Percentiles rank a stretch among this genome's conserved stretches.
phyloP scores from a whole-genome alignment of 2,797 vertebrate species.

The Premnoplex brunnescens region DNA sequence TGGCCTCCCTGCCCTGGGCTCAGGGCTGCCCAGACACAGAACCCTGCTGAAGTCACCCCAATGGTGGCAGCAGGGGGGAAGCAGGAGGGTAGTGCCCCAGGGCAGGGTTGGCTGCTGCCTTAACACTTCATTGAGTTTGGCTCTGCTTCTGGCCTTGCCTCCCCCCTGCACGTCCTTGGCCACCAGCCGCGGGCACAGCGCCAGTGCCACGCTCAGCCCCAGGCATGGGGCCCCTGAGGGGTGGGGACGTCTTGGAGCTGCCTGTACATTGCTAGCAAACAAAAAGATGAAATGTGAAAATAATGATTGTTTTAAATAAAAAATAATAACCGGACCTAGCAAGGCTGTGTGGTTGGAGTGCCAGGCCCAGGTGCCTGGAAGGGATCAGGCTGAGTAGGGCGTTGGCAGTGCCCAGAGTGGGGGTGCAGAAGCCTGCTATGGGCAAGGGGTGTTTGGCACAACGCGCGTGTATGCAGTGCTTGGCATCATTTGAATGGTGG shows the following conservation, averaged over 20 bases:
- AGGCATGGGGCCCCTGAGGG: background rate
- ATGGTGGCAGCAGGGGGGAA: background rate
- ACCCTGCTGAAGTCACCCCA: background rate
- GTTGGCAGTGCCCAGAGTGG: too few relatives aligned
- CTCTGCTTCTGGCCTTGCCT: background rate
- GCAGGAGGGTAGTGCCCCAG: rapidly evolving
- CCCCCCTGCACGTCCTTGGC: background rate
- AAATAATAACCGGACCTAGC: conserved; percentile 2
- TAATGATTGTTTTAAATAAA: conserved; percentile 70
- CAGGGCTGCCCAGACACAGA: background rate
- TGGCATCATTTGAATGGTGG: background rate
- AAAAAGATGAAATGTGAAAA: conserved; percentile 51
- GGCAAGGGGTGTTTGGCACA: too few relatives aligned
- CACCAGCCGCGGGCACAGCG: rapidly evolving
- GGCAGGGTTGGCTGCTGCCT: background rate
- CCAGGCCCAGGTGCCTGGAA: background rate
- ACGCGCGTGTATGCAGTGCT: background rate
- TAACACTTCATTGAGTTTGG: background rate
- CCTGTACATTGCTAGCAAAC: conserved; percentile 70
- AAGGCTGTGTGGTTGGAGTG: background rate
- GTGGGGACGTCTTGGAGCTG: background rate
- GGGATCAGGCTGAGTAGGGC: background rate
- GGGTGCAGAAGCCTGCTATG: background rate
- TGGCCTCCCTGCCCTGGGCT: background rate
- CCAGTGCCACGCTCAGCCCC: background rate